A percentile compares a stretch with the other conserved stretches of the same genome.
These are phyloP conservation scores for Drosophila mimetica DNA, from an alignment of 2,888 invertebrate species.

Conservation along the genomic window DNA sequence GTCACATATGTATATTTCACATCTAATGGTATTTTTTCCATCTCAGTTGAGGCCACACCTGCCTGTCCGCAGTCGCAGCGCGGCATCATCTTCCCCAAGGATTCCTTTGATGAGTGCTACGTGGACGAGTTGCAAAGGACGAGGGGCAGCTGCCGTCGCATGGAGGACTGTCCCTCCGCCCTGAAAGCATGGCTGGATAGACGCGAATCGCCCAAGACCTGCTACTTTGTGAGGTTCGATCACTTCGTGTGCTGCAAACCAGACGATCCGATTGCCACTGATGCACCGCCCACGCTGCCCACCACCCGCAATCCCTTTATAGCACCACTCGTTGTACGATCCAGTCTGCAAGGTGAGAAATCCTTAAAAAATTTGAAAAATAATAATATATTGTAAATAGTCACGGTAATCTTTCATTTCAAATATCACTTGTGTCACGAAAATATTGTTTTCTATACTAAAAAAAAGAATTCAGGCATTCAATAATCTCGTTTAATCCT, in stretches of 20 bases:
- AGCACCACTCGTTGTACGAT: conserved; percentile 27
- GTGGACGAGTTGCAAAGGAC: conserved; percentile 46
- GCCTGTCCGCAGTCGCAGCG: conserved; percentile 59
- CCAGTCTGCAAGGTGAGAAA: conserved; percentile 63
- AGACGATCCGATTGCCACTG: not conserved
- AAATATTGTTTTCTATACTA: too few relatives aligned
- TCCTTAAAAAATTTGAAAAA: too few relatives aligned
- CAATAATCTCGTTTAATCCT: too few relatives aligned
- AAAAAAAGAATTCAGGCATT: too few relatives aligned
- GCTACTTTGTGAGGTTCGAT: conserved; percentile 78
- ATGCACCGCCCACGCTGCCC: conserved; percentile 11
- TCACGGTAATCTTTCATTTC: too few relatives aligned
- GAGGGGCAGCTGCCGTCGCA: conserved; percentile 63
- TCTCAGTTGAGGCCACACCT: conserved; percentile 49
- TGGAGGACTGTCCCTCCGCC: conserved; percentile 68
- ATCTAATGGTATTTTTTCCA: not conserved
- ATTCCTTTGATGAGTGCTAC: conserved; percentile 67
- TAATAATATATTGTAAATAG: too few relatives aligned
- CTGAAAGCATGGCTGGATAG: conserved; percentile 63
- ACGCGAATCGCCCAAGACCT: conserved; percentile 70
- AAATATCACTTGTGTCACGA: too few relatives aligned
- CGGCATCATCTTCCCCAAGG: conserved; percentile 70
- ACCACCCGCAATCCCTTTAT: conserved; percentile 5
- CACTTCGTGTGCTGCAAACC: conserved; percentile 73
- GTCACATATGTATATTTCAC: not conserved